Percentiles rank a stretch among this genome's conserved stretches.
These are phyloP conservation scores for Heliconius aoede DNA, from an alignment of 2,888 invertebrate genomes.

Conservation along the genomic window DNA sequence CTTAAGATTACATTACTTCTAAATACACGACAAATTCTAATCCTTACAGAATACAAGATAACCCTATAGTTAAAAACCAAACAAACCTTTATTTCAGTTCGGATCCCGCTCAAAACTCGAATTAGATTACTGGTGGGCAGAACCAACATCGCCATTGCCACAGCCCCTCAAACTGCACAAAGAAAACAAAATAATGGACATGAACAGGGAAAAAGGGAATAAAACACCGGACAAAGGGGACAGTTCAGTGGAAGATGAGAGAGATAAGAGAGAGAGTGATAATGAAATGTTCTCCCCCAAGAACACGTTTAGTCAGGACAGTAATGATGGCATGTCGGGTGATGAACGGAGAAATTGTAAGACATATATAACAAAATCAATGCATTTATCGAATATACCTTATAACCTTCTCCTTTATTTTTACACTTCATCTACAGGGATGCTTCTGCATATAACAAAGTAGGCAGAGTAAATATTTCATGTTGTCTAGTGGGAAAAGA, in stretches of 20 bases:
- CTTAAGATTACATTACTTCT: too few relatives aligned
- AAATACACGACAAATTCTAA: too few relatives aligned
- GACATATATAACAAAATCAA: too few relatives aligned
- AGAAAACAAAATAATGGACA: conserved; percentile 50
- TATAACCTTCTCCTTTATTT: too few relatives aligned
- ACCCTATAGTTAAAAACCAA: neutral
- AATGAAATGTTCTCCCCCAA: conserved; percentile 74
- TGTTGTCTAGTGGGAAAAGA: too few relatives aligned
- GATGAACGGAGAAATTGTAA: conserved; percentile 61
- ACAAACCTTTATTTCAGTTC: conserved; percentile 76
- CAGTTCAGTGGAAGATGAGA: conserved; percentile 62
- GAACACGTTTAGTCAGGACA: conserved; percentile 71
- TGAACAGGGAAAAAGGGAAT: conserved; percentile 54
- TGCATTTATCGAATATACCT: too few relatives aligned
- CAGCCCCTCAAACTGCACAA: conserved; percentile 53
- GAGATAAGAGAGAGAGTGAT: conserved; percentile 64
- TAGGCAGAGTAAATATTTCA: too few relatives aligned
- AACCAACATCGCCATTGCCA: conserved; percentile 73
- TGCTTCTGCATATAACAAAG: too few relatives aligned
- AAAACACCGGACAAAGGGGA: conserved; percentile 63
- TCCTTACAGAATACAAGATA: too few relatives aligned
- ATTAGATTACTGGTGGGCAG: conserved; percentile 92
- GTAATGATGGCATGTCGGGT: conserved; percentile 77
- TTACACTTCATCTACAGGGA: too few relatives aligned
- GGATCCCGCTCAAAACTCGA: conserved; percentile 89